A percentile compares a stretch with the other conserved stretches of the same genome.
These are phyloP conservation scores for Trissoscelio sp. DNA, from an alignment of 2,888 invertebrate genomes.

Conservation along the genomic window DNA sequence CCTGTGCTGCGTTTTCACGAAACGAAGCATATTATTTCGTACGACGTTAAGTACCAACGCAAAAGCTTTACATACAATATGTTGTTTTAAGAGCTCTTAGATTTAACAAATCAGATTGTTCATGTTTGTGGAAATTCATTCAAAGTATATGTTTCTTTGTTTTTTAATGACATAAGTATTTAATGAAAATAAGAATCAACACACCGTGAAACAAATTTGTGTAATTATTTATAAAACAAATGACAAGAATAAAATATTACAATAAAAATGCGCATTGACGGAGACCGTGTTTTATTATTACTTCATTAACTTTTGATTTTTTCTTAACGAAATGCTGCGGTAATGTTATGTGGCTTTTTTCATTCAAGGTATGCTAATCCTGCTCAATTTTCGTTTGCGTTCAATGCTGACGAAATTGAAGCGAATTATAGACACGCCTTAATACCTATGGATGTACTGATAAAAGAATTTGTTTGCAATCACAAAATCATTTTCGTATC, in stretches of 20 bases:
- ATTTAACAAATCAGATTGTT: slow-evolving; percentile 45
- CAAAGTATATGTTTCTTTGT: slow-evolving; percentile 31
- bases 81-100: slow-evolving; percentile 61
- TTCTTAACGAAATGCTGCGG: too few relatives aligned
- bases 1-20: slow-evolving; percentile 30
- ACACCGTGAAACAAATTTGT: slow-evolving; percentile 47
- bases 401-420: not conserved
- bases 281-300: not conserved
- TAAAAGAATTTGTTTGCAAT: slow-evolving; percentile 39
- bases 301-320: not conserved
- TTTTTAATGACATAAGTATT: slow-evolving; percentile 31
- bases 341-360: too few relatives aligned
- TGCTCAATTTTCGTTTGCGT: slow-evolving; percentile 1
- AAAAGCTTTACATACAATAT: slow-evolving; percentile 55
- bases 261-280: slow-evolving; percentile 45
- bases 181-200: slow-evolving; percentile 32
- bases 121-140: slow-evolving; percentile 20
- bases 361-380: not conserved
- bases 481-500: slow-evolving; percentile 9
- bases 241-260: slow-evolving; percentile 47
- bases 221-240: slow-evolving; percentile 61
- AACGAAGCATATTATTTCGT: slow-evolving; percentile 44
- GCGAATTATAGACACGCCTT: slow-evolving; percentile 21
- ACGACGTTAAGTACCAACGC: slow-evolving; percentile 39
- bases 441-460: slow-evolving; percentile 7